Conservation (phyloP, 2,797 vertebrate genomes). For the Pristis pectinata region DNA sequence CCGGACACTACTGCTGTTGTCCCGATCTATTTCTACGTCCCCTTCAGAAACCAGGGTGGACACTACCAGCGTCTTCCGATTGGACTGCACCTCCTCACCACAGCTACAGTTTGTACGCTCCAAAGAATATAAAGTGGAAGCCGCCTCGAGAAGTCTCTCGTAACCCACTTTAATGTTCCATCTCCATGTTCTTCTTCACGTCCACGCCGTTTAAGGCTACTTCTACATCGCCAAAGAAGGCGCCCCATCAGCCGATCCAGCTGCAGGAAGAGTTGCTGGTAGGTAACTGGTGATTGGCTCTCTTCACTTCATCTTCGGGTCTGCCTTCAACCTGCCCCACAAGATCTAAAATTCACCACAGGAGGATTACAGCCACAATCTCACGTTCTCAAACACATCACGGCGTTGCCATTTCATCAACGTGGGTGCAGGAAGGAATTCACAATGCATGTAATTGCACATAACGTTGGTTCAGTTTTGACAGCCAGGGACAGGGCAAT, state of each 20-base stretch:
- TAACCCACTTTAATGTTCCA: background rate
- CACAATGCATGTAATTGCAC: background rate
- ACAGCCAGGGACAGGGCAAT: background rate
- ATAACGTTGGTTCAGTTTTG: background rate
- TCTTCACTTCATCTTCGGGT: background rate
- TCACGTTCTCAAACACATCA: too few species aligned
- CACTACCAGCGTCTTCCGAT: background rate
- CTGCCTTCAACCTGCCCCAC: background rate
- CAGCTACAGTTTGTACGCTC: too few species aligned
- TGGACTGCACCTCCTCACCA: too few species aligned
- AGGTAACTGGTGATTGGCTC: background rate
- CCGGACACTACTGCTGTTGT: background rate
- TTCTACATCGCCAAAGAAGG: background rate
- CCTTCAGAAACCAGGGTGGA: too few species aligned
- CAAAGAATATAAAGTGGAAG: background rate
- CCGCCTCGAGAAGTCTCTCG: background rate
- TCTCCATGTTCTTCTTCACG: background rate
- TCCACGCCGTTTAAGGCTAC: too few species aligned
- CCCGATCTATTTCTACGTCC: too few species aligned
- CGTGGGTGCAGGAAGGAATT: background rate
- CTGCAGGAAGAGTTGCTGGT: background rate
- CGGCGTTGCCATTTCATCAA: background rate
- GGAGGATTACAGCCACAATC: background rate
- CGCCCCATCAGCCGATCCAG: background rate
- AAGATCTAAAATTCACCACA: background rate